A percentile compares a stretch with the other conserved stretches of the same genome.
Conservation (phyloP, 1,140 invertebrate species). For the Drosophila santomea region DNA sequence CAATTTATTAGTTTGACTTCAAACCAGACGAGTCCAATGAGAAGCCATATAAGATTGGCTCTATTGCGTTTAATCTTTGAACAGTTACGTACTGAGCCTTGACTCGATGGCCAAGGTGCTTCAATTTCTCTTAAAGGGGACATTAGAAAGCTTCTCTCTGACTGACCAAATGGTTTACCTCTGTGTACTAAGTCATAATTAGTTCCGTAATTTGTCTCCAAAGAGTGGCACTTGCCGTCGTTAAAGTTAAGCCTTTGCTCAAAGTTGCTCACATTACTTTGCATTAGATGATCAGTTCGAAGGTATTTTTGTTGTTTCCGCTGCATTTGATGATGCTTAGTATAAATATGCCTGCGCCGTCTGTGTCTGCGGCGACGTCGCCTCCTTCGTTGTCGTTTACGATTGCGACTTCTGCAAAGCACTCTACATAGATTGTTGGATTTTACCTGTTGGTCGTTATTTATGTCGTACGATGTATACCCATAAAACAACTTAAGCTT, state of each 20-base stretch:
- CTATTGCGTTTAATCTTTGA: constrained; percentile 59
- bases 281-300: background rate
- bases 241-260: constrained; percentile 12
- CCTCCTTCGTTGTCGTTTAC: constrained; percentile 37
- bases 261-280: constrained; percentile 19
- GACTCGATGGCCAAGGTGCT: constrained; percentile 24
- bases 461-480: constrained; percentile 49
- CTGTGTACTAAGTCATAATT: constrained; percentile 13
- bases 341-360: constrained; percentile 37
- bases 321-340: constrained; percentile 5
- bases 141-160: constrained; percentile 17
- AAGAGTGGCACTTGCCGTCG: constrained; percentile 7
- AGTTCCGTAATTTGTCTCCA: constrained; percentile 30
- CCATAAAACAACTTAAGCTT: constrained; percentile 47
- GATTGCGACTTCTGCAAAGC: constrained; percentile 66
- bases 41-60: constrained; percentile 73
- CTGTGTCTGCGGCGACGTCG: constrained; percentile 54
- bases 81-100: constrained; percentile 30
- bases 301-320: constrained; percentile 11
- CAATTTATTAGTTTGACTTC: constrained; percentile 76
- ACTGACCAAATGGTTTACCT: background rate
- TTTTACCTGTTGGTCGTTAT: constrained; percentile 69
- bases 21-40: constrained; percentile 79
- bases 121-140: constrained; percentile 34
- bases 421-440: constrained; percentile 69